Evolutionary conservation across 2,888 invertebrate genomes (phyloP).

Genomic region (Uropetala carovei): DNA sequence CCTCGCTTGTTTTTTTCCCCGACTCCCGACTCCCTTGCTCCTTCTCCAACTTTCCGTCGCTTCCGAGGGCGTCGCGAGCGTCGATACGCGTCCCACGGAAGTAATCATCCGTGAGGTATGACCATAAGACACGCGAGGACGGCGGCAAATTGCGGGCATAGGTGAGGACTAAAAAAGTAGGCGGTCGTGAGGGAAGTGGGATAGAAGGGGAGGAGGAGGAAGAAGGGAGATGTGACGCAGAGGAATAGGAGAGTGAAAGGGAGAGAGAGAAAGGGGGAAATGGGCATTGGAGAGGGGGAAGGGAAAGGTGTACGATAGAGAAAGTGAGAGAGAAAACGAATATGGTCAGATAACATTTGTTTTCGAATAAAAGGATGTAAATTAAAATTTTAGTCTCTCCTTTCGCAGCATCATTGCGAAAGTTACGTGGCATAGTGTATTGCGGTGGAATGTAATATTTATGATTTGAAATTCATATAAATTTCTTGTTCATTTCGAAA

Average conservation of each 20-base stretch:
- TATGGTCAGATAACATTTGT: not conserved
- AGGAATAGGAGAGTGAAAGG: not conserved
- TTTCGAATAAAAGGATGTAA: not conserved
- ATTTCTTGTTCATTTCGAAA: too few species aligned
- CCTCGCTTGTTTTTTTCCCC: not conserved
- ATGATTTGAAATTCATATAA: too few species aligned
- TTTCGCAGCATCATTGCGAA: too few species aligned
- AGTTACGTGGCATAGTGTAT: too few species aligned
- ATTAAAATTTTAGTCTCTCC: too few species aligned
- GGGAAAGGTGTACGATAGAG: not conserved
- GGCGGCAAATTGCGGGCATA: constrained; percentile 34
- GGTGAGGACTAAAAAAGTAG: not conserved
- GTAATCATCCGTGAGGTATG: constrained; percentile 54
- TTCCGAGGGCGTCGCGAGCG: not conserved
- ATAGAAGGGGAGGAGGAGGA: not conserved
- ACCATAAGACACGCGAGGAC: constrained; percentile 27
- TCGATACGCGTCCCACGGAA: constrained; percentile 40
- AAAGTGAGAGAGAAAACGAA: too few species aligned
- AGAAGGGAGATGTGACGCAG: not conserved
- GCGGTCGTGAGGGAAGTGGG: too few species aligned
- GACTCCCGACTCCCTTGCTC: not conserved
- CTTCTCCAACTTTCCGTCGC: not conserved
- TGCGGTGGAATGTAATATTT: too few species aligned
- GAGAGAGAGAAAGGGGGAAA: not conserved
- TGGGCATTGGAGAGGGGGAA: not conserved